Conservation (phyloP, 2,113 vertebrate species). For the Hemibagrus wyckioides region DNA sequence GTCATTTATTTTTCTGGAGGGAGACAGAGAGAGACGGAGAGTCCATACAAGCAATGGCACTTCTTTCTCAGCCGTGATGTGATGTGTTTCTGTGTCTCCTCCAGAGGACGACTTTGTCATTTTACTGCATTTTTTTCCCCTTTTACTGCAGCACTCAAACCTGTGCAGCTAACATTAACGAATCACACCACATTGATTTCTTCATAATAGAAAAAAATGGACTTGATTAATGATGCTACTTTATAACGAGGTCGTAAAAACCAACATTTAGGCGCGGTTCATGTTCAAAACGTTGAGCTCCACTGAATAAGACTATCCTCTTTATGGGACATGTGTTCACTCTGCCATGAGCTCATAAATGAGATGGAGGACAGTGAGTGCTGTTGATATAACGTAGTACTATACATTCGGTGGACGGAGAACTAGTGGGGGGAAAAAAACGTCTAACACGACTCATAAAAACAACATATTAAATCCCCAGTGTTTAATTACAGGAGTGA, state of each 20-base stretch:
- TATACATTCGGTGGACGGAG: not conserved
- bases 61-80: not conserved
- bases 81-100: slow-evolving; percentile 37
- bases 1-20: slow-evolving; percentile 71
- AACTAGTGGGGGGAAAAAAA: not conserved
- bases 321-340: slow-evolving; percentile 17
- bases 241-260: not conserved
- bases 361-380: not conserved
- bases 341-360: slow-evolving; percentile 7
- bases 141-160: not conserved
- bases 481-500: slow-evolving; percentile 17
- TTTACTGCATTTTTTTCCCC: not conserved
- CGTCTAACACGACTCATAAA: slow-evolving; percentile 18
- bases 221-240: slow-evolving; percentile 13
- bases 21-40: slow-evolving; percentile 43
- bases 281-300: slow-evolving; percentile 5
- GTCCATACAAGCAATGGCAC: not conserved
- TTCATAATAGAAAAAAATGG: slow-evolving; percentile 15
- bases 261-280: not conserved
- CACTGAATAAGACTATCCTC: slow-evolving; percentile 18
- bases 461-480: slow-evolving; percentile 8
- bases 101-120: not conserved
- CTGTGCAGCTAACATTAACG: not conserved
- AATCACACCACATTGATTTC: slow-evolving; percentile 17
- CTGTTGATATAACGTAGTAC: not conserved